phyloP scores from a whole-genome alignment of 2,888 invertebrate species.

The Zygaena filipendulae region DNA sequence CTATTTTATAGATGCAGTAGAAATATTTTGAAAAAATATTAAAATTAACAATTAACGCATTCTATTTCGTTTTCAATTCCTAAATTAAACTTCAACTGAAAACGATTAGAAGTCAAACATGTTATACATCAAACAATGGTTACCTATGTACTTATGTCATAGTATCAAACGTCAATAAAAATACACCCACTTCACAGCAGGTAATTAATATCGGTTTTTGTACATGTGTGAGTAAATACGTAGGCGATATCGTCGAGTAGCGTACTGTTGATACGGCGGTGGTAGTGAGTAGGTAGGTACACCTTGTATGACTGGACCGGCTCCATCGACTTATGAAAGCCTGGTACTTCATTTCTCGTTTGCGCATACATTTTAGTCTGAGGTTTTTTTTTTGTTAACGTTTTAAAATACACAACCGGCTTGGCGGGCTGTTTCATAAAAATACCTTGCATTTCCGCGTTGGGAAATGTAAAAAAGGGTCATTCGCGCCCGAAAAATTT shows the following conservation, averaged over 20 bases:
- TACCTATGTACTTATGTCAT: slow-evolving; percentile 17
- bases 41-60: slow-evolving; percentile 25
- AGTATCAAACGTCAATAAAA: too few relatives aligned
- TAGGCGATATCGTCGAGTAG: slow-evolving; percentile 36
- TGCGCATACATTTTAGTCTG: slow-evolving; percentile 61
- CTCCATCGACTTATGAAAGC: slow-evolving; percentile 40
- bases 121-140: too few relatives aligned
- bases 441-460: slow-evolving; percentile 61
- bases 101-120: too few relatives aligned
- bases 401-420: slow-evolving; percentile 58
- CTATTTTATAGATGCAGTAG: slow-evolving; percentile 29
- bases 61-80: too few relatives aligned
- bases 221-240: slow-evolving; percentile 31
- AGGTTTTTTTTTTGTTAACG: slow-evolving; percentile 43
- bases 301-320: slow-evolving; percentile 36
- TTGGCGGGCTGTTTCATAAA: slow-evolving; percentile 50
- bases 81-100: too few relatives aligned
- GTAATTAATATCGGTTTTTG: slow-evolving; percentile 31
- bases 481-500: slow-evolving; percentile 47
- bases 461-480: slow-evolving; percentile 51
- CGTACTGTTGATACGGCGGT: not conserved
- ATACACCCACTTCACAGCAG: too few relatives aligned
- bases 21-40: slow-evolving; percentile 9
- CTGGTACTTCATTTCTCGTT: slow-evolving; percentile 58
- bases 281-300: slow-evolving; percentile 20